Evolutionary conservation across 1,140 invertebrate species (phyloP).

Genomic region (Drosophila triauraria): DNA sequence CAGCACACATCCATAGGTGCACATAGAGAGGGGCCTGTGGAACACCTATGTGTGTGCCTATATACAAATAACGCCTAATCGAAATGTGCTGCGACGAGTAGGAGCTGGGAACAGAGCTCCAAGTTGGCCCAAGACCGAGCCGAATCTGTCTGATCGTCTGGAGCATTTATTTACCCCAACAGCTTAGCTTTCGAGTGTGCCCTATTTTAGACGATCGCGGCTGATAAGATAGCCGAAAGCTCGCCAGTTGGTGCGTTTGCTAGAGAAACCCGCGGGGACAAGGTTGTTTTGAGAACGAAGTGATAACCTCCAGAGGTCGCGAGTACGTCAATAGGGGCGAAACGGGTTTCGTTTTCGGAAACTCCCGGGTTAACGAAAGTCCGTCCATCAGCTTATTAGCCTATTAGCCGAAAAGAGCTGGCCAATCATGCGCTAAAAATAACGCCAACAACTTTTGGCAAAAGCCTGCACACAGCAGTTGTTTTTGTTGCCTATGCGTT

Average conservation of each 20-base stretch:
- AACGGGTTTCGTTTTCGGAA: constrained; percentile 56
- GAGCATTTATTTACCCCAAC: constrained; percentile 23
- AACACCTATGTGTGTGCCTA: constrained; percentile 13
- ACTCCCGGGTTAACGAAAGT: constrained; percentile 60
- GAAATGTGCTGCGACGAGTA: constrained; percentile 74
- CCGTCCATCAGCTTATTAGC: constrained; percentile 47
- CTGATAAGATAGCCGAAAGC: constrained; percentile 50
- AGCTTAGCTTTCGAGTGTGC: constrained; percentile 17
- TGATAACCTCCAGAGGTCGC: constrained; percentile 74
- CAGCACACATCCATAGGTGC: constrained; percentile 30
- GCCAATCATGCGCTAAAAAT: constrained; percentile 80
- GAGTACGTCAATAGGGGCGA: constrained; percentile 44
- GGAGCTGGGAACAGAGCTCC: constrained; percentile 41
- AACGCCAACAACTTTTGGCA: constrained; percentile 64
- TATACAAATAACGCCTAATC: constrained; percentile 72
- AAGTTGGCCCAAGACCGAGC: constrained; percentile 18
- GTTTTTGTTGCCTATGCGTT: constrained; percentile 13
- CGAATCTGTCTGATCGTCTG: constrained; percentile 9
- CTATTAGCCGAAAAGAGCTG: constrained; percentile 56
- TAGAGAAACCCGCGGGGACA: constrained; percentile 35
- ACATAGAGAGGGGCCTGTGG: constrained; percentile 29
- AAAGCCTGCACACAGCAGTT: constrained; percentile 52
- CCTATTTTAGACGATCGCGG: constrained; percentile 7
- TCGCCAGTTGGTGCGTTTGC: constrained; percentile 10
- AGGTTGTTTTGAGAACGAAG: constrained; percentile 60